phyloP scores from a whole-genome alignment of 2,113 vertebrate genomes.

The Labeo rohita region DNA sequence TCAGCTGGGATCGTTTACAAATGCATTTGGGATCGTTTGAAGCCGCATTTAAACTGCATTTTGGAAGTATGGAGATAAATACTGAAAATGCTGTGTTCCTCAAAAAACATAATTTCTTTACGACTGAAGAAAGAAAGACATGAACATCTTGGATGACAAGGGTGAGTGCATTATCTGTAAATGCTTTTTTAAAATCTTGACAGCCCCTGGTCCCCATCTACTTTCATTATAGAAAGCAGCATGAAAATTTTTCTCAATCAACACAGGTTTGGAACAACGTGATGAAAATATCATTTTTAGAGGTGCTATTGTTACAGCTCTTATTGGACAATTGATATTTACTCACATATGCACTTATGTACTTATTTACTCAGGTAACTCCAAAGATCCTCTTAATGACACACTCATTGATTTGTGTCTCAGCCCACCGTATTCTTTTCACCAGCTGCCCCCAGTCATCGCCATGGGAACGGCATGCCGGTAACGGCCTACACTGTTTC shows the following conservation, averaged over 20 bases:
- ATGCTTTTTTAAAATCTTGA: not conserved
- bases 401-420: not conserved
- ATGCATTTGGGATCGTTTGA: too few species aligned
- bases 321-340: slow-evolving; percentile 18
- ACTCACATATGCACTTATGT: not conserved
- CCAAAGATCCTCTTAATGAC: slow-evolving; percentile 10
- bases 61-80: too few species aligned
- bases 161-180: too few species aligned
- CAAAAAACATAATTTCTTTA: too few species aligned
- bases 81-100: too few species aligned
- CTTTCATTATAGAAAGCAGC: not conserved
- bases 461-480: slow-evolving; percentile 24
- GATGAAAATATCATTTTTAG: not conserved
- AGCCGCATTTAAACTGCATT: too few species aligned
- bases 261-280: not conserved
- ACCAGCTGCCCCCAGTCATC: not conserved
- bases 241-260: not conserved
- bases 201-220: not conserved
- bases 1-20: too few species aligned
- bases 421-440: slow-evolving; percentile 14
- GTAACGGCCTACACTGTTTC: not conserved
- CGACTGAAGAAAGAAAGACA: too few species aligned
- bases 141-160: too few species aligned
- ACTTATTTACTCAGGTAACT: not conserved
- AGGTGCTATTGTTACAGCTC: not conserved